Conservation (phyloP, 2,797 vertebrate genomes). For the Melanotaenia nigrans region DNA sequence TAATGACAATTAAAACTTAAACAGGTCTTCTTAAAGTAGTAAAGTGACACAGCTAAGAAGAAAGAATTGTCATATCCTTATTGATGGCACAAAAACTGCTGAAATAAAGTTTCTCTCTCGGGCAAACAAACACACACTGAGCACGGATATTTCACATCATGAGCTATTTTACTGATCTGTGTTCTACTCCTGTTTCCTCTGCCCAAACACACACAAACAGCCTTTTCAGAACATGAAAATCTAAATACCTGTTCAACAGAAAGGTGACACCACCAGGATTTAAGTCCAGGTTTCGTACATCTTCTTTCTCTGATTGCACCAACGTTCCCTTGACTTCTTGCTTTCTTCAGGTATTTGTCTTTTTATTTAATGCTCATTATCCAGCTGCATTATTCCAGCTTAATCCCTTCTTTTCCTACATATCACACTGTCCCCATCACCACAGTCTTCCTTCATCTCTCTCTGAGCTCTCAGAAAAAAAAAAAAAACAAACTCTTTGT, state of each 20-base stretch:
- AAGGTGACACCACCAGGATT: slow-evolving; percentile 47
- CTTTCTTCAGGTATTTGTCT: slow-evolving; percentile 10
- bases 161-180: not conserved
- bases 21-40: not conserved
- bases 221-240: slow-evolving; percentile 30
- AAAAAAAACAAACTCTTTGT: slow-evolving; percentile 60
- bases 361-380: slow-evolving; percentile 10
- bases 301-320: slow-evolving; percentile 31
- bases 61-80: not conserved
- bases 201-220: slow-evolving; percentile 2
- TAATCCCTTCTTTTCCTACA: not conserved
- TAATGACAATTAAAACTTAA: not conserved
- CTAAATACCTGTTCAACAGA: slow-evolving; percentile 57
- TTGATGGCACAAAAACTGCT: not conserved
- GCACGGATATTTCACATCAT: not conserved
- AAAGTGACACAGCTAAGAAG: not conserved
- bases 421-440: slow-evolving; percentile 33
- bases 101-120: not conserved
- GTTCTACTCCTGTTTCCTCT: not conserved
- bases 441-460: slow-evolving; percentile 18
- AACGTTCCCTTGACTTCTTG: slow-evolving; percentile 27
- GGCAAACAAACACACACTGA: not conserved
- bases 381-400: slow-evolving; percentile 22
- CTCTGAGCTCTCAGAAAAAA: slow-evolving; percentile 45
- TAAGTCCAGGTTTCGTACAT: not conserved